Percentiles rank a stretch among this genome's conserved stretches.
These are phyloP conservation scores for Ardeotis arabs DNA, from an alignment of 2,113 vertebrate genomes.

Conservation along the genomic window DNA sequence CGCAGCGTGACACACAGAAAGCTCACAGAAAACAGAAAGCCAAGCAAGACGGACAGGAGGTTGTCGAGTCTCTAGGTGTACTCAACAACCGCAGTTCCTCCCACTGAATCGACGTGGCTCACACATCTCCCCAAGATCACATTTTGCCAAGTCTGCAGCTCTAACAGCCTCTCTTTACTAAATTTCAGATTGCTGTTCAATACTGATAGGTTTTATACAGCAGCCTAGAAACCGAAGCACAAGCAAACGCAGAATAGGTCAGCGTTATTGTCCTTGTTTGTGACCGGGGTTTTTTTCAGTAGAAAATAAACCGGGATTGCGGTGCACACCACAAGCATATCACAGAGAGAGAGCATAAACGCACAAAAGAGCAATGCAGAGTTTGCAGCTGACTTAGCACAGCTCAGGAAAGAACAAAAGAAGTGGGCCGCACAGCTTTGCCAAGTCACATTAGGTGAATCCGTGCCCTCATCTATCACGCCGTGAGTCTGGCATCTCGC, in stretches of 20 bases:
- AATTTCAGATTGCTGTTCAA: not conserved
- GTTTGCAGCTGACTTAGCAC: conserved; percentile 51
- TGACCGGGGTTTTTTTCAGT: not conserved
- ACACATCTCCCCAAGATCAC: not conserved
- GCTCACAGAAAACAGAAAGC: not conserved
- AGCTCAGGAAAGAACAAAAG: conserved; percentile 1
- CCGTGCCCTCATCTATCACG: not conserved
- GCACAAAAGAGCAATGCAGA: not conserved
- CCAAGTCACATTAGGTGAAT: conserved; percentile 22
- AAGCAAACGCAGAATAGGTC: not conserved
- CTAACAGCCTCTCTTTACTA: not conserved
- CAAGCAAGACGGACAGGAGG: not conserved
- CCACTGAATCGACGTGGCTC: not conserved
- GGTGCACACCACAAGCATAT: not conserved
- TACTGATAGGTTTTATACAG: rapidly evolving
- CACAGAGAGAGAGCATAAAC: not conserved
- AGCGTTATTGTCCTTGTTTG: not conserved
- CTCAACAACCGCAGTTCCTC: not conserved
- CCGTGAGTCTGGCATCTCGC: not conserved
- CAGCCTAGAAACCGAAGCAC: not conserved
- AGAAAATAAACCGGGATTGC: not conserved
- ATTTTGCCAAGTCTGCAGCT: not conserved
- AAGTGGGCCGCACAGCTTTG: not conserved
- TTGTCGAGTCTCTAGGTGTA: not conserved
- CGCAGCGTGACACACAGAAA: not conserved